phyloP scores from a whole-genome alignment of 92 coral and sea anemone species.

The Porites cylindrica region DNA sequence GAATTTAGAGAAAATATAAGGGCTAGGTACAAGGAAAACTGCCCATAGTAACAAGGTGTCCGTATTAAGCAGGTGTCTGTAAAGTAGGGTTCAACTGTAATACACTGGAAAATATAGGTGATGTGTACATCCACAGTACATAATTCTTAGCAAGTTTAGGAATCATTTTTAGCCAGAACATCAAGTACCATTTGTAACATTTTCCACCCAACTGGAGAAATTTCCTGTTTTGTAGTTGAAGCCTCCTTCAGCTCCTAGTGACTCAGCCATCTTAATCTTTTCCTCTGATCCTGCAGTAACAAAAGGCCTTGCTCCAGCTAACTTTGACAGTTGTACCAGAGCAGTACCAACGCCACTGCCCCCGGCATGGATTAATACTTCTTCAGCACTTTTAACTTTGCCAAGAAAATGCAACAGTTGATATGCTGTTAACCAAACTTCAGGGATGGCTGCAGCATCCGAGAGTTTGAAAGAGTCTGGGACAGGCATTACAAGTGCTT shows the following conservation, averaged over 20 bases:
- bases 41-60: too few species aligned
- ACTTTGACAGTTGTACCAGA: slow-evolving; percentile 76
- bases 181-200: slow-evolving; percentile 23
- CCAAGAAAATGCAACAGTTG: slow-evolving; percentile 88
- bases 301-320: slow-evolving; percentile 81
- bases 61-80: too few species aligned
- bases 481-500: slow-evolving; percentile 87
- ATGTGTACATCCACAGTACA: too few species aligned
- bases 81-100: too few species aligned
- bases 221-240: slow-evolving; percentile 90
- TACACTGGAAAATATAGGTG: too few species aligned
- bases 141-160: too few species aligned
- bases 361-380: slow-evolving; percentile 91
- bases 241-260: slow-evolving; percentile 87
- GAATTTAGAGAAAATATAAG: too few species aligned
- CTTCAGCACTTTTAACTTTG: slow-evolving; percentile 73
- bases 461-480: slow-evolving; percentile 69
- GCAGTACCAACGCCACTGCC: slow-evolving; percentile 99
- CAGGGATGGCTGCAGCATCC: slow-evolving; percentile 96
- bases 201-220: slow-evolving; percentile 87
- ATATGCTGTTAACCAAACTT: slow-evolving; percentile 96
- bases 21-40: too few species aligned
- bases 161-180: background rate
- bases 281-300: slow-evolving; percentile 91
- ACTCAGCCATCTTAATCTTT: slow-evolving; percentile 78